Evolutionary conservation across 2,797 vertebrate species (phyloP).

Genomic region (Hoplostethus mediterraneus): DNA sequence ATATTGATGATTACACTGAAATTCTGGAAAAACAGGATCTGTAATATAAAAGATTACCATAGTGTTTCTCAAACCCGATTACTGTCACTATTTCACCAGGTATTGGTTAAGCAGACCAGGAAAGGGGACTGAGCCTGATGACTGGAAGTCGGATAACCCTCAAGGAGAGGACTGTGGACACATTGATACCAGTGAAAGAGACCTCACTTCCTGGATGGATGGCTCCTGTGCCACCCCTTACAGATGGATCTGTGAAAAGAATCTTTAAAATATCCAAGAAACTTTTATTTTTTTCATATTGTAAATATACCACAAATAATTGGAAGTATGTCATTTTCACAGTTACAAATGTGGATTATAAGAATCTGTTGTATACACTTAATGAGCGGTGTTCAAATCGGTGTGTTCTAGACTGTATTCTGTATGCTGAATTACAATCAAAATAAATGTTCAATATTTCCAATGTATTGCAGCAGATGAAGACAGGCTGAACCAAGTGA

Average conservation of each 20-base stretch:
- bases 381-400: too few relatives aligned
- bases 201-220: conserved; percentile 64
- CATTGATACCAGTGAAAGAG: conserved; percentile 36
- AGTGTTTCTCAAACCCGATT: not conserved
- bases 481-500: too few relatives aligned
- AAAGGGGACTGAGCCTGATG: conserved; percentile 47
- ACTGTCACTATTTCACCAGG: conserved; percentile 24
- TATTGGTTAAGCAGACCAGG: conserved; percentile 60
- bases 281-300: not conserved
- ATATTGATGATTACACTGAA: too few relatives aligned
- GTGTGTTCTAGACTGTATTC: not conserved
- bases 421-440: not conserved
- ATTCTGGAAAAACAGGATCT: too few relatives aligned
- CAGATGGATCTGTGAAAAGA: conserved; percentile 71
- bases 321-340: not conserved
- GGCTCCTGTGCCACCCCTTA: conserved; percentile 54
- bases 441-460: not conserved
- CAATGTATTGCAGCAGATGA: too few relatives aligned
- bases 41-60: too few relatives aligned
- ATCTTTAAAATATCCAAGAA: conserved; percentile 10
- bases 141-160: conserved; percentile 61
- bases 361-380: too few relatives aligned
- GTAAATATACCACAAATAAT: conserved; percentile 8
- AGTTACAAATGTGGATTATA: too few relatives aligned
- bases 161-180: conserved; percentile 71